Conservation (phyloP, 2,888 invertebrate species). For the Gortyna flavago region DNA sequence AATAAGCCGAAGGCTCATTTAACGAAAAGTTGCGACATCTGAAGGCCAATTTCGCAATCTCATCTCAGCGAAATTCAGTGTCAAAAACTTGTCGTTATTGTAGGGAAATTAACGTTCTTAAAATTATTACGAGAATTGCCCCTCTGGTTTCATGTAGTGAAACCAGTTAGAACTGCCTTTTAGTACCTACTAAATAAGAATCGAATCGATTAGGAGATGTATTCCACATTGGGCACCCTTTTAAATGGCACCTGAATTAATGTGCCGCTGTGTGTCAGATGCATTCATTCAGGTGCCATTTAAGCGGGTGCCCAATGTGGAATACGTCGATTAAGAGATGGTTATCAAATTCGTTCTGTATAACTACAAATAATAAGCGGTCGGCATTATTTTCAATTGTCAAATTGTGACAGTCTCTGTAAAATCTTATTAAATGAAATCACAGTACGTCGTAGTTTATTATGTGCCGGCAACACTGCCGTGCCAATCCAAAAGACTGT, state of each 20-base stretch:
- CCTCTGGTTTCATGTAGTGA: background rate
- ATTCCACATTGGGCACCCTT: too few species aligned
- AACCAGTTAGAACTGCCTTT: background rate
- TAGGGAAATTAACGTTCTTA: background rate
- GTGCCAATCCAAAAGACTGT: too few species aligned
- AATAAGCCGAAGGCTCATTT: background rate
- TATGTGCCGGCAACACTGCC: background rate
- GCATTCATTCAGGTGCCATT: too few species aligned
- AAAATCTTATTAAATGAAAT: constrained; percentile 37
- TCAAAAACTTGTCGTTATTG: too few species aligned
- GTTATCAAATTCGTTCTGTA: background rate
- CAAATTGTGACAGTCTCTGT: background rate
- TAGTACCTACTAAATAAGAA: background rate
- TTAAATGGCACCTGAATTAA: too few species aligned
- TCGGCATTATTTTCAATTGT: background rate
- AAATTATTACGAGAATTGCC: background rate
- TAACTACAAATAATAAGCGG: background rate
- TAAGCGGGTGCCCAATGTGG: too few species aligned
- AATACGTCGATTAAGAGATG: background rate
- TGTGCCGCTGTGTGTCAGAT: too few species aligned
- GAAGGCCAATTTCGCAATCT: background rate
- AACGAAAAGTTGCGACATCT: background rate
- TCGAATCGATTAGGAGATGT: background rate
- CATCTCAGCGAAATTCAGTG: too few species aligned
- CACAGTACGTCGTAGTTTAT: constrained; percentile 17